Base-by-base conservation (phyloP, 2,113 vertebrate genomes). In the Tupaia tana region DNA sequence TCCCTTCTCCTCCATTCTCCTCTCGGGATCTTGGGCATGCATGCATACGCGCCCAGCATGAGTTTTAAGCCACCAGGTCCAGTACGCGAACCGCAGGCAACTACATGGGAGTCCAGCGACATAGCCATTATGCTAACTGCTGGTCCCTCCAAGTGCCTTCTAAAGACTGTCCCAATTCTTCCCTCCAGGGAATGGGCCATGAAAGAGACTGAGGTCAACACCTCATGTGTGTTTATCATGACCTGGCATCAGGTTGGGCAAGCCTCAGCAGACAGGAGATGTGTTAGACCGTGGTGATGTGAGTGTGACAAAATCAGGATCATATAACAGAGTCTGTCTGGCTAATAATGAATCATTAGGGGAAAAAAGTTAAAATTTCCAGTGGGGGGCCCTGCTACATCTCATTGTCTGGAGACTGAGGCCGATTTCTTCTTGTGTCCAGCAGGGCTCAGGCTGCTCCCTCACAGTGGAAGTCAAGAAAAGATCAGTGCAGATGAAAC, bases 211-310 rank as follows among this genome's bases (percentile, higher is more conserved):
- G 11, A 79, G 43, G 13, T 7, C 54, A 73, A 2, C 1, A 3
- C 66, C 27, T 15, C 0, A 6, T 10, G 31, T 15, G 9, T 69
- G 54, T 4, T 61, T 22, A 10, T 52, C 66, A 22, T 22, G 59
- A 22, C 9, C 29, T 67, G 52, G 29, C 0, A 0, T 25, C 29
- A 6, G 6, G 19, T 13, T 54, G 31, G 22, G 9, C 27, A 63
- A 56, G 9, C 24, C 43, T 43, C 43, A 43, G 43, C 43, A 43
- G 43, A 43, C 43, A 16, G 18, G 75, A 15, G 7, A 29, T 6
- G 14, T 15, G 34, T 69, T 64, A 77, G n/a, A 59, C 4, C 2
- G 52, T 7, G 6, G 43, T 22, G 29, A 6, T 63, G 3, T 61
- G 70, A 31, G 11, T 13, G 27, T 13, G 29, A 24, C 22, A 14